A percentile compares a stretch with the other conserved stretches of the same genome.
Conservation (phyloP, 2,888 invertebrate species). For the Metellina segmentata region DNA sequence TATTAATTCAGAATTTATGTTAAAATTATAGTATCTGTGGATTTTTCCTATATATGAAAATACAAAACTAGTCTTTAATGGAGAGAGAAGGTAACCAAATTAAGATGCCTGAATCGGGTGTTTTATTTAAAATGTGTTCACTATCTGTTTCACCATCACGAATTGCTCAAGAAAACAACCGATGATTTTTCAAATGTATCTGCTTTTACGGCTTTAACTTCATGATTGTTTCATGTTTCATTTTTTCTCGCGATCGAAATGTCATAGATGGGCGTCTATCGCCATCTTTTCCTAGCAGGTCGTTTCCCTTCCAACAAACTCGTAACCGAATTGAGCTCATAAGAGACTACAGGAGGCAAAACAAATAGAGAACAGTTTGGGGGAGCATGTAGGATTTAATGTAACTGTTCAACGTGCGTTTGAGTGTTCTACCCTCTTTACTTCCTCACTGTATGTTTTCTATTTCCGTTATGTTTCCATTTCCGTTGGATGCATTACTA, state of each 20-base stretch:
- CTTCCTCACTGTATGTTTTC: constrained; percentile 5
- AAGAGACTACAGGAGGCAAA: not conserved
- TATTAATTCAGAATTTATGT: too few relatives aligned
- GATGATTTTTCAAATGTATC: too few relatives aligned
- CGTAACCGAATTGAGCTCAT: not conserved
- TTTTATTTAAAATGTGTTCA: too few relatives aligned
- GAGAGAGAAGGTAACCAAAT: too few relatives aligned
- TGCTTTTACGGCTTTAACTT: too few relatives aligned
- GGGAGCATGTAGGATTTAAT: not conserved
- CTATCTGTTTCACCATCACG: too few relatives aligned
- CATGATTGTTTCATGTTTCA: not conserved
- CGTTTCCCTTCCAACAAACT: not conserved
- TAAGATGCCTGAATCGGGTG: too few relatives aligned
- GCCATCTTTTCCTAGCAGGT: not conserved
- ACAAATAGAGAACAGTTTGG: not conserved
- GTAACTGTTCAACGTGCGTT: not conserved
- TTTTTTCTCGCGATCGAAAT: not conserved
- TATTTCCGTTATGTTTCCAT: constrained; percentile 43
- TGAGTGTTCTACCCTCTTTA: not conserved
- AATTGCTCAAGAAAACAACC: too few relatives aligned
- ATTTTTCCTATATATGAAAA: too few relatives aligned
- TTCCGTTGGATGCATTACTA: constrained; percentile 49
- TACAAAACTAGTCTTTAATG: too few relatives aligned
- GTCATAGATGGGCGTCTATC: not conserved
- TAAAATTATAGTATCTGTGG: too few relatives aligned